Conservation (phyloP, 2,888 invertebrate genomes). For the Ferrisia virgata region DNA sequence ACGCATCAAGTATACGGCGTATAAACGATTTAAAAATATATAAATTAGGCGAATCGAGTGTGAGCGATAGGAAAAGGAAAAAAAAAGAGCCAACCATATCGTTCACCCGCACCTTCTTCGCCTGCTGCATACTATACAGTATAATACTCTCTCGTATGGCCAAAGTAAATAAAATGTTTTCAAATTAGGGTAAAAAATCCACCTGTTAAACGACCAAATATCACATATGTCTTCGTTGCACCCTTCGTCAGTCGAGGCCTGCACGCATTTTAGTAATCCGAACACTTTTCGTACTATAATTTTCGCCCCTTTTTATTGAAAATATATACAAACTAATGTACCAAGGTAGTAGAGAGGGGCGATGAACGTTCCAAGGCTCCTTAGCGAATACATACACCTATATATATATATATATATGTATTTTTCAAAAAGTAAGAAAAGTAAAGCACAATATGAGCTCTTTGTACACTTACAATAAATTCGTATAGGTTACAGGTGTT, state of each 20-base stretch:
- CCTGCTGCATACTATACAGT: background rate
- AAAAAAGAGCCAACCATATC: background rate
- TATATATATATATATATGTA: too few species aligned
- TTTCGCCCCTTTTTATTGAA: conserved; percentile 26
- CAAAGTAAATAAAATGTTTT: conserved; percentile 40
- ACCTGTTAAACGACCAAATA: conserved; percentile 36
- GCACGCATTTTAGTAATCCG: background rate
- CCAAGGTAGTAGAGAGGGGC: background rate
- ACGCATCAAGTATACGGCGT: background rate
- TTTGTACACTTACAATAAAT: background rate
- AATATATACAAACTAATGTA: background rate
- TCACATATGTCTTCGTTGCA: conserved; percentile 39
- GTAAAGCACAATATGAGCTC: conserved; percentile 17
- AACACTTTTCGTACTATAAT: conserved; percentile 14
- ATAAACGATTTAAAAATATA: conserved; percentile 18
- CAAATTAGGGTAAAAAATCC: conserved; percentile 41
- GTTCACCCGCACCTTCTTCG: background rate
- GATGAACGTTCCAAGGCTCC: background rate
- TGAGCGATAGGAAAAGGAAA: background rate
- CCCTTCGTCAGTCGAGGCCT: conserved; percentile 38
- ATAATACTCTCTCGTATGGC: background rate
- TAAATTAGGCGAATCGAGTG: conserved; percentile 19
- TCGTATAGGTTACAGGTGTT: conserved; percentile 11
- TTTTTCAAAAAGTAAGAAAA: conserved; percentile 20
- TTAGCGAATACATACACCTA: too few species aligned